Base-by-base conservation (phyloP, 1,140 invertebrate species). In the Saccostrea glomerata region DNA sequence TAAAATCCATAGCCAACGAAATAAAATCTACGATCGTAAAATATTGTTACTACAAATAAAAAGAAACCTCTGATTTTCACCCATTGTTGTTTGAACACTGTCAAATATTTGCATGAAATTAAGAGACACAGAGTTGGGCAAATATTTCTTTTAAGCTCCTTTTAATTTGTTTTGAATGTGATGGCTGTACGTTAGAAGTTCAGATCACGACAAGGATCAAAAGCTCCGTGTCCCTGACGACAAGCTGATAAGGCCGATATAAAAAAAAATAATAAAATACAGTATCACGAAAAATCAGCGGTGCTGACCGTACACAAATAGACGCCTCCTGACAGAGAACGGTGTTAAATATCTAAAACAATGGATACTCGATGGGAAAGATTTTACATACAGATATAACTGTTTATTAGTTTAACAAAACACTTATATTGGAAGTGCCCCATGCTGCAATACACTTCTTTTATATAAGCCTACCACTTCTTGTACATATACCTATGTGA, bases 91-190 rank as follows among this genome's bases (percentile, higher is more conserved):
- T 77, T 77, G 70, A 77, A 77, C 70, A 66, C 60, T 66, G 60
- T 66, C 60, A 77, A 77, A 77, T 77, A 77, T 77, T 77, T 77
- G 15, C 70, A 30, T 77, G 70, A 30, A 77, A 77, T 77, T 30
- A 30, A 77, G 23, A 30, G 70, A 12, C 70, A 77, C 25, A 36
- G 70, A 77, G 23, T 77, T 77, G 23, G 11, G 70, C 70, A 77
- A 77, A 77, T 36, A 36, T 25, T 77, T 77, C 25, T 25, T 30
- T 15, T 36, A 36, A 77, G 11, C 25, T 77, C 70, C 25, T 77
- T 77, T 77, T 25, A 77, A 77, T 30, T 77, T 77, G 66, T 25
- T 73, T 73, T 73, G n/a, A 73, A 73, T 73, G 70, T 77, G 25
- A 30, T 30, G 70, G 7, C 25, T 77, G 70, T 36, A 13, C 30